Percentiles rank a stretch among this genome's conserved stretches.
These are phyloP conservation scores for Pseudopipra pipra DNA, from an alignment of 2,113 vertebrate species.

Conservation along the genomic window DNA sequence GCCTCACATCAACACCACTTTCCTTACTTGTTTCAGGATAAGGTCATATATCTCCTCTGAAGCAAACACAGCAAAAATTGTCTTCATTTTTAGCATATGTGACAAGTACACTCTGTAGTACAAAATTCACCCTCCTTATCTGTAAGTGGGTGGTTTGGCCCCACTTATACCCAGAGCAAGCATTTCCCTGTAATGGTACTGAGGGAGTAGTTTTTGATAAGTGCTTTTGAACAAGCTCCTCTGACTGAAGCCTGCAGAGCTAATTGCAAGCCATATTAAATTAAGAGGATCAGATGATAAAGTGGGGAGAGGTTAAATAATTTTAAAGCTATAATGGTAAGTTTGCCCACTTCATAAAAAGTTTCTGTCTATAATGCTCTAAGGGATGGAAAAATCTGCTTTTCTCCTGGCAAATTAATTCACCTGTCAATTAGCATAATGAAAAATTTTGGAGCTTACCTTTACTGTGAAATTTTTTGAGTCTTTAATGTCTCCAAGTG, in stretches of 20 bases:
- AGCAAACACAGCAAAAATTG: background rate
- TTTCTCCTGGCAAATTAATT: background rate
- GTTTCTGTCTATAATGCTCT: background rate
- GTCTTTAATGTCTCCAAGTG: background rate
- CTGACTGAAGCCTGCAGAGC: background rate
- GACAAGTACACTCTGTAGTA: rapidly evolving
- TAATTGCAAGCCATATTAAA: background rate
- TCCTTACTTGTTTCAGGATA: background rate
- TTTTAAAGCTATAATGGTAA: background rate
- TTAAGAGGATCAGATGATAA: background rate
- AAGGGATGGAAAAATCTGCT: background rate
- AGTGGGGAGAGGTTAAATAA: background rate
- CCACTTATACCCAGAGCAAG: background rate
- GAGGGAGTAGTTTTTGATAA: background rate
- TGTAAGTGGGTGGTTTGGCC: background rate
- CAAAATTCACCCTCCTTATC: background rate
- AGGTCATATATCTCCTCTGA: background rate
- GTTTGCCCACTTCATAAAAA: background rate
- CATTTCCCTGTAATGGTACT: background rate
- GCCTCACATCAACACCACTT: background rate
- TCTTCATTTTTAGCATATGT: background rate
- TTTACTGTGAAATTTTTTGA: background rate
- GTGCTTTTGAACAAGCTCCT: background rate
- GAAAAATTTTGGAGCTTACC: background rate
- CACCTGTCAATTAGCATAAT: background rate